These are phyloP conservation scores for Lagopus muta DNA, from an alignment of 2,113 vertebrate species.

Conservation along the genomic window DNA sequence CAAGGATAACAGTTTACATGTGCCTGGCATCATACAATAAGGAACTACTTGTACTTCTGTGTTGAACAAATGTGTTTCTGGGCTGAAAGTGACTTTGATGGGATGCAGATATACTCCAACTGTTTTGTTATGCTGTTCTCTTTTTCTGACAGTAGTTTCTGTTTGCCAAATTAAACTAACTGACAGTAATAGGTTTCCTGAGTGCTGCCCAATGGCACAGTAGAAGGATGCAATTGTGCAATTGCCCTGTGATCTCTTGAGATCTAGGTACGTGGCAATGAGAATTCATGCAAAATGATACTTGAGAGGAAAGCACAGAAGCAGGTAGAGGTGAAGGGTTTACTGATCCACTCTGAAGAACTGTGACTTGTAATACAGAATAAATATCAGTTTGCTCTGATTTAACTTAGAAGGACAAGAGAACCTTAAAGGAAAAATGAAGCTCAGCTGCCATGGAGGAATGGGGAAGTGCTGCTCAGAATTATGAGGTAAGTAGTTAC, in stretches of 20 bases:
- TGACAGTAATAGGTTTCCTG: neutral
- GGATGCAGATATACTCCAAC: neutral
- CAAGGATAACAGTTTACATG: neutral
- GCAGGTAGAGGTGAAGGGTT: neutral
- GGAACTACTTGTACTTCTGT: neutral
- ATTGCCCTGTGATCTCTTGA: neutral
- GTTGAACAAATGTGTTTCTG: neutral
- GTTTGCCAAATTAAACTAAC: neutral
- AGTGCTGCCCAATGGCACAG: neutral
- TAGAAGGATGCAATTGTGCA: neutral
- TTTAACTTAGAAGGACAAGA: neutral
- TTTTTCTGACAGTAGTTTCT: neutral
- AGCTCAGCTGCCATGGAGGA: neutral
- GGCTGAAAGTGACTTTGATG: neutral
- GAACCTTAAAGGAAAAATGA: neutral
- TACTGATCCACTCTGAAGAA: accelerated
- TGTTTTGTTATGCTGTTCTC: neutral
- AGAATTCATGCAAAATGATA: neutral
- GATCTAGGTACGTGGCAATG: neutral
- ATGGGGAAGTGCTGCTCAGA: neutral
- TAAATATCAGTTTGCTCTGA: neutral
- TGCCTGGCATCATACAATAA: neutral
- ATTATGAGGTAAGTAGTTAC: neutral
- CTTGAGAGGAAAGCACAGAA: neutral
- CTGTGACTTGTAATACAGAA: neutral